Evolutionary conservation across 1,140 invertebrate species (phyloP).

Genomic region (Metaphire vulgaris): DNA sequence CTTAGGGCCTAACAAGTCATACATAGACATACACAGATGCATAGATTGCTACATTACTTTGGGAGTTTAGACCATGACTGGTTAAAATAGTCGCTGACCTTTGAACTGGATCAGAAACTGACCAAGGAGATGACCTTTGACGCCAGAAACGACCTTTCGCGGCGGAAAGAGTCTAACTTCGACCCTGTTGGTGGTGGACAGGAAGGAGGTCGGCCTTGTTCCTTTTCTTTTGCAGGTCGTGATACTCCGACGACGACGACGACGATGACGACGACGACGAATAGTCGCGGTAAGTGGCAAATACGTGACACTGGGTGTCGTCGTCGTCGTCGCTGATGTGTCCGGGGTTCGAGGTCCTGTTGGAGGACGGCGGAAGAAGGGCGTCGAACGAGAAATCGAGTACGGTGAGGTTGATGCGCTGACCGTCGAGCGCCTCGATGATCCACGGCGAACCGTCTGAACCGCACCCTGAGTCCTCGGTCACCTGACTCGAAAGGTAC

Average conservation of each 20-base stretch:
- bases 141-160: background rate
- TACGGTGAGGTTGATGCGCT: constrained; percentile 27
- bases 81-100: no score
- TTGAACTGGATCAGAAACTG: background rate
- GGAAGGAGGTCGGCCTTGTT: background rate
- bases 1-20: no score
- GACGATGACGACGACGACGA: background rate
- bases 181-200: constrained; percentile 8
- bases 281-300: constrained; percentile 20
- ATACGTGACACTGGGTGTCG: constrained; percentile 5
- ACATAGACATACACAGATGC: no score
- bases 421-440: constrained; percentile 14
- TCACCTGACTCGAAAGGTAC: constrained; percentile 6
- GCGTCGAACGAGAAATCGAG: constrained; percentile 24
- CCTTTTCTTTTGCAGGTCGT: constrained; percentile 18
- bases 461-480: constrained; percentile 27
- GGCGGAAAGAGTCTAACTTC: constrained; percentile 11
- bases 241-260: background rate
- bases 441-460: constrained; percentile 25
- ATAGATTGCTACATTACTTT: no score
- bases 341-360: background rate
- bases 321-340: no score
- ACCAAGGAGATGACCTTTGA: background rate
- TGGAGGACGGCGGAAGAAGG: no score
- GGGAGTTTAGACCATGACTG: no score